Evolutionary conservation across 35 echinoderm and acorn worm genomes (phyloP), one percentile per base, ranked within the genome.

Genomic region (Patiria miniata): DNA sequence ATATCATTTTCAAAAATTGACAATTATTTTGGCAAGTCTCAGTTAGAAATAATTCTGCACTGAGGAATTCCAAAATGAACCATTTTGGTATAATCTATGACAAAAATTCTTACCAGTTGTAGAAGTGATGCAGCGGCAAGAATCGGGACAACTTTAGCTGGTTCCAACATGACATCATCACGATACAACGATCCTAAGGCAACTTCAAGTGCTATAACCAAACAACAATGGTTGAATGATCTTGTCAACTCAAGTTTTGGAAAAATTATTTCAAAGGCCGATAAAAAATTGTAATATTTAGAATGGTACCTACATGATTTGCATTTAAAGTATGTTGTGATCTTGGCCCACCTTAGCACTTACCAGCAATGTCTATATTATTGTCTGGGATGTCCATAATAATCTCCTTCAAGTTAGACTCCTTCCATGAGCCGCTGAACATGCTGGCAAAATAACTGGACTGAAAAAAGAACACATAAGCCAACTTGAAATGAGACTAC

Each of bases 351-450:
- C n/a, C n/a, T n/a, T n/a, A n/a, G n/a, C n/a, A n/a, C 84, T 89
- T 85, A 99, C 96, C 96, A 79, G 89, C 90, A 79, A 82, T 86
- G 79, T 99, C 88, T 50, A 99, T 99, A 53, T 91, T 99, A 33
- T 88, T 83, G 54, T 95, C 92, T 39, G 93, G 93, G 54, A 99
- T 90, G 76, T 95, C 81, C 36, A 95, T 87, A 36, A 40, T 82
- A 26, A 99, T 94, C 44, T 94, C 92, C 17, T 77, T 92, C 58
- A 91, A 53, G 21, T 84, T 92, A 0, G 96, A 99, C 40, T 99
- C 96, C 53, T 89, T 94, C 96, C 96, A 99, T 65, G 96, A 99
- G 58, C 96, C 96, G 84, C 89, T 94, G 84, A 99, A 99, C 96
- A 98, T 98, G 81, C 96, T 95, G 7, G 93, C 86, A 90, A 99